phyloP scores from a whole-genome alignment of 2,113 vertebrate species.

The Narcine bancroftii region DNA sequence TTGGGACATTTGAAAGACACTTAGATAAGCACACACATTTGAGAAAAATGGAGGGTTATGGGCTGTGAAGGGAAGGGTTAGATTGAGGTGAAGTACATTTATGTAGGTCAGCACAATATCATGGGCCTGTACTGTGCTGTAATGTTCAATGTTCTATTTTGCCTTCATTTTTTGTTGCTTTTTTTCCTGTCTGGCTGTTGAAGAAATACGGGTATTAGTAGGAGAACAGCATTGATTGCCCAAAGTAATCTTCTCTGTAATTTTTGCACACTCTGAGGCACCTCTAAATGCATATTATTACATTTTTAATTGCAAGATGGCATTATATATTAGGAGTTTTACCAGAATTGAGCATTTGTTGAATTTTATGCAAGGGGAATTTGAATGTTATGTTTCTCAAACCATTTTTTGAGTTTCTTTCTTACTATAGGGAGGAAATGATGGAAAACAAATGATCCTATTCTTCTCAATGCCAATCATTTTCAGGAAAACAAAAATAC shows the following conservation, averaged over 20 bases:
- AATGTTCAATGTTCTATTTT: background rate
- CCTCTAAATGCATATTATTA: background rate
- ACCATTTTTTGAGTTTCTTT: too few relatives aligned
- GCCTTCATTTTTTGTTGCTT: background rate
- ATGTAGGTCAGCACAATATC: too few relatives aligned
- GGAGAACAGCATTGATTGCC: background rate
- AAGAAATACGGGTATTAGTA: background rate
- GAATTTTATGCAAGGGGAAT: background rate
- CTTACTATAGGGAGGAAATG: too few relatives aligned
- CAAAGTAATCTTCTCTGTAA: background rate
- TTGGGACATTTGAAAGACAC: too few relatives aligned
- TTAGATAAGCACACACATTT: too few relatives aligned
- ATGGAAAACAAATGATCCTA: too few relatives aligned
- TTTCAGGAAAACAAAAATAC: background rate
- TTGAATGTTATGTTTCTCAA: background rate
- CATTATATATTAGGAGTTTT: background rate
- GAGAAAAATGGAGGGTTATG: too few relatives aligned
- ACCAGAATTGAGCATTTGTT: background rate
- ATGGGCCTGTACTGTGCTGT: too few relatives aligned
- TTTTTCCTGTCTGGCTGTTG: background rate
- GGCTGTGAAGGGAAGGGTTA: too few relatives aligned
- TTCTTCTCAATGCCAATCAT: background rate
- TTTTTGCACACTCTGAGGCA: background rate
- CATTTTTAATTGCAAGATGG: background rate
- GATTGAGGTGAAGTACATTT: too few relatives aligned